Evolutionary conservation across 2,797 vertebrate species (phyloP).

Genomic region (Furcifer pardalis): DNA sequence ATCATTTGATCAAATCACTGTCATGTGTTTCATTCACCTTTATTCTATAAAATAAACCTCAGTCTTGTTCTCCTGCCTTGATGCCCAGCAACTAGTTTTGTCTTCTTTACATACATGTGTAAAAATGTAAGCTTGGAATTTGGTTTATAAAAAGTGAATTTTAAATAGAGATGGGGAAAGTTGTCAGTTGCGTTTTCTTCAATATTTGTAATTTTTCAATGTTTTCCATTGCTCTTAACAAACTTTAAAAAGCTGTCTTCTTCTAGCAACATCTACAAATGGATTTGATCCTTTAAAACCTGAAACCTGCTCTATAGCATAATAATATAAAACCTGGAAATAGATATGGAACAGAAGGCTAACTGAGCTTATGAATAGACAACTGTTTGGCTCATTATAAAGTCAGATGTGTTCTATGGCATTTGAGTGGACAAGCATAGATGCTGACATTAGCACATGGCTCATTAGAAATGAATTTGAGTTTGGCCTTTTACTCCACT

Average conservation of each 20-base stretch:
- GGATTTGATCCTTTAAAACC: conserved; percentile 65
- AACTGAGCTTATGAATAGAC: conserved; percentile 73
- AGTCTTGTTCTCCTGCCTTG: conserved; percentile 48
- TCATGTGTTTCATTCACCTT: conserved; percentile 41
- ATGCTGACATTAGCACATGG: conserved; percentile 71
- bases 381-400: conserved; percentile 76
- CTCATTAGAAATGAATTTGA: conserved; percentile 74
- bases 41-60: conserved; percentile 44
- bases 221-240: conserved; percentile 63
- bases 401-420: conserved; percentile 76
- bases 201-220: conserved; percentile 13
- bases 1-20: neutral
- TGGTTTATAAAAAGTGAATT: conserved; percentile 35
- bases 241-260: conserved; percentile 58
- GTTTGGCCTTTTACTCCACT: conserved; percentile 66
- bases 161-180: too few species aligned
- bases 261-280: conserved; percentile 59
- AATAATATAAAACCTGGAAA: conserved; percentile 73
- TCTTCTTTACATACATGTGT: conserved; percentile 57
- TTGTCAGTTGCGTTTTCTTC: too few species aligned
- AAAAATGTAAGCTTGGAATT: conserved; percentile 65
- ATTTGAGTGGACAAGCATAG: conserved; percentile 77
- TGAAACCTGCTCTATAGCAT: conserved; percentile 48
- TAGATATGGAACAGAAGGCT: conserved; percentile 75
- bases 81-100: conserved; percentile 66